Evolutionary conservation across 2,113 vertebrate species (phyloP).

Genomic region (Gnathonemus longibarbis): DNA sequence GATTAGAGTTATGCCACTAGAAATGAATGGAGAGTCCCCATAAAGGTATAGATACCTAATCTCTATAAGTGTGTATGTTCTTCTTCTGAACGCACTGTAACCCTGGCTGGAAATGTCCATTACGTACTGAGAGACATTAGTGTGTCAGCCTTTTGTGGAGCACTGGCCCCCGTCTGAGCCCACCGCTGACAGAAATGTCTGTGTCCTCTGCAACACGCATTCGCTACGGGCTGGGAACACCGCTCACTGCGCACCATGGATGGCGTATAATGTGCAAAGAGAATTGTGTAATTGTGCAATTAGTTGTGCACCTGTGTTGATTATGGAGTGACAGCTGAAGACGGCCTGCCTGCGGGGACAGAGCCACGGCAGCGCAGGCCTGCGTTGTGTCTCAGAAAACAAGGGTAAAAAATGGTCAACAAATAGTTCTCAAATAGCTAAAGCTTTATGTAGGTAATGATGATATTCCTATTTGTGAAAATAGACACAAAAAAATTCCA

Average conservation of each 20-base stretch:
- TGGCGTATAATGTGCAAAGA: not conserved
- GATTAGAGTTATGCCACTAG: not conserved
- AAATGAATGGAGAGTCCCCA: not conserved
- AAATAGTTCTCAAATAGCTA: not conserved
- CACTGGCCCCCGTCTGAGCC: not conserved
- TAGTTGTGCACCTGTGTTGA: not conserved
- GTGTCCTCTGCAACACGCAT: not conserved
- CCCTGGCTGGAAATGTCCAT: not conserved
- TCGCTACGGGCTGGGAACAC: not conserved
- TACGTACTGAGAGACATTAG: not conserved
- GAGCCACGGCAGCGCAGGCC: not conserved
- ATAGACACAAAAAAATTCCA: not conserved
- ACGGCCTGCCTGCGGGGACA: not conserved
- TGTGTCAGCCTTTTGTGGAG: not conserved
- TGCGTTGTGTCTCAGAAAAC: not conserved
- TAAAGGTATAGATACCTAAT: not conserved
- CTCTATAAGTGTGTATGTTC: not conserved
- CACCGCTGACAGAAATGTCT: not conserved
- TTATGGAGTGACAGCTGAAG: not conserved
- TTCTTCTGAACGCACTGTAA: not conserved
- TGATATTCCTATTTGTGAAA: not conserved
- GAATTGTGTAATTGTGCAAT: not conserved
- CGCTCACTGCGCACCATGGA: not conserved
- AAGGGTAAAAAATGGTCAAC: not conserved
- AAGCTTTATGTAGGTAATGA: not conserved